Base-by-base conservation (phyloP, 2,888 invertebrate genomes). In the Penaeus monodon region DNA sequence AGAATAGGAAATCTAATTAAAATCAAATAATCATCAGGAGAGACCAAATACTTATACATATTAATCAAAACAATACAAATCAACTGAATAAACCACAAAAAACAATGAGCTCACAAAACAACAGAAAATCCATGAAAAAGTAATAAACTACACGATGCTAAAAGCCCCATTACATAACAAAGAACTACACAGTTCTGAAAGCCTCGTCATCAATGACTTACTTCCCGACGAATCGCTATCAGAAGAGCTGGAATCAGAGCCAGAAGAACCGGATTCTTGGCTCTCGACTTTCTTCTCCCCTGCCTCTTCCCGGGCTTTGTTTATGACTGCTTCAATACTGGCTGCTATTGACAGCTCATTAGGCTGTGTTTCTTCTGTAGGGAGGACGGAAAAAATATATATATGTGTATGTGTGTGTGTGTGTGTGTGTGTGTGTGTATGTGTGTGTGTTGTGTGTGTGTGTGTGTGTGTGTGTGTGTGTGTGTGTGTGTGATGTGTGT, bases 241-340 rank as follows among this genome's bases (percentile, higher is more conserved):
- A 38, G 88, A 88, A 24, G 88, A 88, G 57, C 80, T 74, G 10
- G 88, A 84, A 44, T 74, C 76, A 20, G 87, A 87, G 4, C 84
- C 73, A 1, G 81, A 81, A 24, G 88, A 84, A 17, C 74, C 80
- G 17, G 88, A 84, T 38, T 84, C 84, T 24, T 88, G 77, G 44
- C 64, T 65, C 24, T 84, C 84, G 27, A 80, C 84, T 27, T 80
- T 88, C 65, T 80, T 81, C 24, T 88, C 84, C 2, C 22, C 78
- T 29, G 84, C 84, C 64, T 86, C 88, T 82, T 90, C 81, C 49
- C 89, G 66, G 17, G 89, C 89, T 79, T 88, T 88, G 79, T 33
- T 85, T 20, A 89, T 88, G 81, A 89, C 89, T 44, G 89, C 84
- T 80, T 90, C 90, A 49, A 89, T 89, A 70, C 88, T 86, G 29